Base-by-base conservation (phyloP, 2,888 invertebrate species). In the Luperina testacea region DNA sequence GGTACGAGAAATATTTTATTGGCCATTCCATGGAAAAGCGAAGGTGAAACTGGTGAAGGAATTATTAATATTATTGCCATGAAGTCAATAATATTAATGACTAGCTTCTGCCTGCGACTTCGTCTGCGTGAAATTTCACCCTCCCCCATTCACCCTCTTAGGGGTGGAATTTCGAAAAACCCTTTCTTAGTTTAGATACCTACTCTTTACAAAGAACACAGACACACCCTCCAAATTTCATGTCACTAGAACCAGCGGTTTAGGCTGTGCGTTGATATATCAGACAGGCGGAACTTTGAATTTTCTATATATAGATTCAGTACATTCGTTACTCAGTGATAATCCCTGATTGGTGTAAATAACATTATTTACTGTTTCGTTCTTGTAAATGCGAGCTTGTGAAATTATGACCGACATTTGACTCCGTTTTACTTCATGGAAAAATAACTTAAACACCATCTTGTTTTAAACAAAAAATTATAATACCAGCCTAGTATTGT, bases 321-420 rank as follows among this genome's bases (percentile, higher is more conserved):
- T 42, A 32, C 48, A 57, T 48, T 73, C 15, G n/a, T 65, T 51
- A 53, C 15, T 45, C 42, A 61, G 32, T 45, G 17, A 53, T 45
- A 63, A 53, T 63, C 27, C 38, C 57, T 42, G 32, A n/a, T 65
- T 59, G n/a, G 24, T 61, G 20, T 27, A 45, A 45, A 32, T 63
- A 45, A 27, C 59, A 68, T 68, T 63, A 82, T 71, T 77, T 67
- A 82, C 51, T 53, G 15, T 42, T 67, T 32, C 5, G 17, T 57
- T 82, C 68, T 57, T 51, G 51, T 70, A 45, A 81, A 81, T 81
- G 78, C 81, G 65, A 70, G 70, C 32, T 27, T 70, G 17, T 53
- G 42, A 24, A 68, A 82, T 75, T 64, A 76, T 61, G 20, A 67
- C 67, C 6, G 67, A 45, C 67, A 72, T 53, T 72, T 57, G 13